A percentile compares a stretch with the other conserved stretches of the same genome.
phyloP scores from a whole-genome alignment of 2,113 vertebrate genomes.

The Oenanthe oenanthe region DNA sequence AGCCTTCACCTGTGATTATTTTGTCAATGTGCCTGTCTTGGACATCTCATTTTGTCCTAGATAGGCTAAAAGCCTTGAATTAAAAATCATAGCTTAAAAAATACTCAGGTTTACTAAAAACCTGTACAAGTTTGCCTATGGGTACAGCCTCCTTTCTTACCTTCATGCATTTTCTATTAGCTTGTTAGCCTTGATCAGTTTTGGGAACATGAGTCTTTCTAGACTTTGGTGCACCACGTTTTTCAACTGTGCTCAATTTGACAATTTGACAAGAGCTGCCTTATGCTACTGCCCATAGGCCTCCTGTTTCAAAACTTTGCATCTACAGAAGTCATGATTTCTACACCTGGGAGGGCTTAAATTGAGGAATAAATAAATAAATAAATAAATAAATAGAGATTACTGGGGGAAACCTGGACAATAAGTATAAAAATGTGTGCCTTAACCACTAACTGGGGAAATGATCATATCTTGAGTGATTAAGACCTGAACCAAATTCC shows the following conservation, averaged over 20 bases:
- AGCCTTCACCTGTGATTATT: background rate
- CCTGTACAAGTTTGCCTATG: background rate
- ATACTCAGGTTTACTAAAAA: background rate
- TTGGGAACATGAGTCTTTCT: background rate
- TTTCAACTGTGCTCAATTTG: background rate
- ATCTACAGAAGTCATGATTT: background rate
- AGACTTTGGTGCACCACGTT: background rate
- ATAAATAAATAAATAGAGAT: fast-evolving
- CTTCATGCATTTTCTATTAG: background rate
- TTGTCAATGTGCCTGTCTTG: background rate
- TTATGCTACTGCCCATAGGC: background rate
- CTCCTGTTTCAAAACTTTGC: background rate
- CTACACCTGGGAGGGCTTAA: background rate
- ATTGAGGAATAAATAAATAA: background rate
- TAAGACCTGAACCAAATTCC: background rate
- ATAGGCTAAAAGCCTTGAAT: background rate
- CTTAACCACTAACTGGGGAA: background rate
- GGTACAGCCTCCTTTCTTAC: background rate
- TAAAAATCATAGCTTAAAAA: background rate
- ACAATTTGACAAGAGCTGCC: background rate
- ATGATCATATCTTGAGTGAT: fast-evolving
- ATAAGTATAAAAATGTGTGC: background rate
- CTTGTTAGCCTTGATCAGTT: background rate
- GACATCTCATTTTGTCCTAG: background rate
- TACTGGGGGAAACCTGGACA: background rate